A percentile compares a stretch with the other conserved stretches of the same genome.
phyloP scores from a whole-genome alignment of 92 coral and sea anemone species.

The Anthopleura xanthogrammica region DNA sequence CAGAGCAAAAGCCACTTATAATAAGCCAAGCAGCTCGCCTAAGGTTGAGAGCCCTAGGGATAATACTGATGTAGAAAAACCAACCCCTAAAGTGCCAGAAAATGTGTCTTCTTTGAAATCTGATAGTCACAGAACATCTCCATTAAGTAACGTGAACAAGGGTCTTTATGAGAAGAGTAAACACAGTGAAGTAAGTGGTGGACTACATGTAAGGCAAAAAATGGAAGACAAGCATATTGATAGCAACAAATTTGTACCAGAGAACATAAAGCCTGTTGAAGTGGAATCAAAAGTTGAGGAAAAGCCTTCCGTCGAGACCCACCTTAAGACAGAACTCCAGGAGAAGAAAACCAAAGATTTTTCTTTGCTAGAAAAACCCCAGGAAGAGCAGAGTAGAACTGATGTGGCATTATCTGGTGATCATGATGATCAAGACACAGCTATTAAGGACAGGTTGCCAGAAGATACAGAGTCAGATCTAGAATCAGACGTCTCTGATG shows the following conservation, averaged over 20 bases:
- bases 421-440: not conserved
- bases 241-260: not conserved
- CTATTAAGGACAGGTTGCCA: not conserved
- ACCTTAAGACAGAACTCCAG: not conserved
- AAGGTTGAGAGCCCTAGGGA: constrained; percentile 3
- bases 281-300: not conserved
- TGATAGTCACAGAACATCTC: not conserved
- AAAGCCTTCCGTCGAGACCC: constrained; percentile 2
- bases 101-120: not conserved
- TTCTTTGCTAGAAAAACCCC: not conserved
- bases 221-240: constrained; percentile 6
- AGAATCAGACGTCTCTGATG: constrained; percentile 86
- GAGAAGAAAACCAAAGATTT: constrained; percentile 8
- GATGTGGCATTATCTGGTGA: not conserved
- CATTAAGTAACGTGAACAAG: not conserved
- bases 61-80: not conserved
- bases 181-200: not conserved
- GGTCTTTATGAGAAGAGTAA: not conserved
- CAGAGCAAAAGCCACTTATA: not conserved
- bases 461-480: constrained; percentile 49
- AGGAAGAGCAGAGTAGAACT: not conserved
- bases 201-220: constrained; percentile 6
- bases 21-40: not conserved
- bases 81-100: not conserved
- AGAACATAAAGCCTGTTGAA: not conserved